Percentiles rank a stretch among this genome's conserved stretches.
Conservation (phyloP, 2,888 invertebrate species). For the Zeuzera pyrina region DNA sequence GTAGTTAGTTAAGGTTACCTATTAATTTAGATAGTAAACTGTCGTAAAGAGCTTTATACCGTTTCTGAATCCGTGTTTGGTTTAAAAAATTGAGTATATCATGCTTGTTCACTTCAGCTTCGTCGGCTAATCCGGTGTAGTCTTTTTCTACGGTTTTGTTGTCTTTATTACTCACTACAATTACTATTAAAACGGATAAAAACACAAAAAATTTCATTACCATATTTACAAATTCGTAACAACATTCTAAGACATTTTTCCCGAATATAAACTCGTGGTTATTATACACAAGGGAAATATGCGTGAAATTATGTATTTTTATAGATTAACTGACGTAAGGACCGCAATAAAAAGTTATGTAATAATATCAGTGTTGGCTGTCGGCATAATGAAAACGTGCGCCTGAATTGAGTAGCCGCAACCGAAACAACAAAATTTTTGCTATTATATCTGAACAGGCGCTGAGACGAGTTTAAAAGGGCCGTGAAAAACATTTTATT, state of each 20-base stretch:
- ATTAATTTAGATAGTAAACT: constrained; percentile 35
- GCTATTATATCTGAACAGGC: constrained; percentile 36
- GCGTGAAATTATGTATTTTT: constrained; percentile 38
- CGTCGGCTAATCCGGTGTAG: constrained; percentile 40
- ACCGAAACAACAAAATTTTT: constrained; percentile 26
- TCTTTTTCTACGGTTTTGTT: constrained; percentile 32
- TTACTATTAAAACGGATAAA: not conserved
- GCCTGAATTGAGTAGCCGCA: no score
- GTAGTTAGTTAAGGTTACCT: constrained; percentile 28
- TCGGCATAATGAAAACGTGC: constrained; percentile 8
- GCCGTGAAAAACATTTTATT: not conserved
- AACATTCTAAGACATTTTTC: not conserved
- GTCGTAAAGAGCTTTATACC: constrained; percentile 41
- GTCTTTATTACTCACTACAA: not conserved
- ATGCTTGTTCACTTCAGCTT: constrained; percentile 45
- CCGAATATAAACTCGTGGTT: no score
- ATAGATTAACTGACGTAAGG: constrained; percentile 17
- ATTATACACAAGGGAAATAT: no score
- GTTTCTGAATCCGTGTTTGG: constrained; percentile 29
- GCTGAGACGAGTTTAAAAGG: constrained; percentile 13
- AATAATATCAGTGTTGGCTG: not conserved
- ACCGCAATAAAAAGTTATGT: not conserved
- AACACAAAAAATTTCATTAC: not conserved
- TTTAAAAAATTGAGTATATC: constrained; percentile 48
- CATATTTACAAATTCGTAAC: not conserved